Base-by-base conservation (phyloP, 2,797 vertebrate genomes). In the Fratercula arctica region DNA sequence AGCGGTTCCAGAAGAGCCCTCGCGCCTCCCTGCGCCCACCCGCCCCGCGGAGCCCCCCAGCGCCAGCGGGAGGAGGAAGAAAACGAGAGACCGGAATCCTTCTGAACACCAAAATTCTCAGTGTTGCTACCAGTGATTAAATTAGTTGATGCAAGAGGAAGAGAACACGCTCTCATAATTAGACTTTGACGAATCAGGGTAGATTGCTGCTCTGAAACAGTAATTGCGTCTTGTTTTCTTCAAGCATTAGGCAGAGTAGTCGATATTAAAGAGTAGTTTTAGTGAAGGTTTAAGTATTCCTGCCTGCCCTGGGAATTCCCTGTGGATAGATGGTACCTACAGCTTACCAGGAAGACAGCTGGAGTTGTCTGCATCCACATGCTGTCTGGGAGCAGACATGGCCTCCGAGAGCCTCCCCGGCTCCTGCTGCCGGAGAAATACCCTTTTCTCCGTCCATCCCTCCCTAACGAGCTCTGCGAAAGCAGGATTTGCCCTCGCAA, bases 171-270 rank as follows among this genome's bases (percentile, higher is more conserved):
- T 54, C 29, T 43, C 5, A 0, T 28, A 41, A 59, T 82, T 89
- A 41, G 60, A 21, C 19, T 24, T 3, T 1, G 74, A 69, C 19
- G 46, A 16, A 39, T 25, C 11, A 6, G 74, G 29, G 75, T 20
- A 51, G 28, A 5, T 5, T 3, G 5, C 48, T 48, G 83, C 79
- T 84, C 69, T 6, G 3, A 48, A 50, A 21, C 48, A 23, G 48
- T 81, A 84, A 73, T 1, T 16, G 50, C 0, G 0, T 20, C 87
- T 93, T 73, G 26, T 69, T 93, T 80, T 64, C 6, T 11, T 43
- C 67, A 93, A 92, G 90, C 87, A 39, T 89, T 90, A 95, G 61
- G 85, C 84, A 66, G 72, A 87, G 90, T 59, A 90, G 76, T 70
- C 16, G 6, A 13, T n/a, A 61, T 84, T 91, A 81, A 37, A 85